A percentile compares a stretch with the other conserved stretches of the same genome.
These are phyloP conservation scores for Pimephales promelas DNA, from an alignment of 2,113 vertebrate genomes.

Conservation along the genomic window DNA sequence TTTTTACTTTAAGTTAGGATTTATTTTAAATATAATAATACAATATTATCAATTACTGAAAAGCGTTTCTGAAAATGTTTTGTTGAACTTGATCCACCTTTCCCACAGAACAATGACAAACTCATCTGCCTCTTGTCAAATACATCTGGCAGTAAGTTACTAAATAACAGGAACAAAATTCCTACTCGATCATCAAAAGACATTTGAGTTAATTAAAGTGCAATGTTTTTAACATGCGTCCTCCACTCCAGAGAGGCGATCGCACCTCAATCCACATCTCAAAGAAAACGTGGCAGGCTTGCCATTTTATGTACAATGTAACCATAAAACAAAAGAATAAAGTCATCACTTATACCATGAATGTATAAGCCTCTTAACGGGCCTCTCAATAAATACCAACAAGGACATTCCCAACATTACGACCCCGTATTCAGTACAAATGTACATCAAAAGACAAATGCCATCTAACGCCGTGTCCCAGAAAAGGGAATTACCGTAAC, in stretches of 20 bases:
- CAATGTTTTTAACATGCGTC: constrained; percentile 39
- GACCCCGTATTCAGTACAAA: background rate
- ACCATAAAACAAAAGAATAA: background rate
- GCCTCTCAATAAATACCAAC: constrained; percentile 31
- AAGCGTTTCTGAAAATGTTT: background rate
- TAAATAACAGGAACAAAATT: constrained; percentile 40
- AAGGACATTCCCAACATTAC: constrained; percentile 15
- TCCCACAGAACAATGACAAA: constrained; percentile 1
- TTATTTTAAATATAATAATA: background rate
- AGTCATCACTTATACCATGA: constrained; percentile 7
- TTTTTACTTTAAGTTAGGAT: background rate
- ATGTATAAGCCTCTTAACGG: constrained; percentile 9
- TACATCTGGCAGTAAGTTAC: constrained; percentile 24
- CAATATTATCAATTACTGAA: background rate
- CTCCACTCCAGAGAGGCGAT: constrained; percentile 28
- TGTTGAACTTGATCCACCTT: background rate
- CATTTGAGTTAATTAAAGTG: constrained; percentile 50
- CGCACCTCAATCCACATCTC: constrained; percentile 2
- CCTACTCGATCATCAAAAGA: constrained; percentile 44
- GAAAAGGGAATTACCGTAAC: background rate
- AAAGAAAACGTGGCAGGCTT: constrained; percentile 10
- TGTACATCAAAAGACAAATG: constrained; percentile 1
- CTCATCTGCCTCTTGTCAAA: constrained; percentile 24
- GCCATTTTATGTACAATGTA: constrained; percentile 45
- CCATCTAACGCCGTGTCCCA: background rate